Percentiles rank a stretch among this genome's conserved stretches.
Evolutionary conservation across 2,113 vertebrate genomes (phyloP).

Genomic region (Aptenodytes patagonicus): DNA sequence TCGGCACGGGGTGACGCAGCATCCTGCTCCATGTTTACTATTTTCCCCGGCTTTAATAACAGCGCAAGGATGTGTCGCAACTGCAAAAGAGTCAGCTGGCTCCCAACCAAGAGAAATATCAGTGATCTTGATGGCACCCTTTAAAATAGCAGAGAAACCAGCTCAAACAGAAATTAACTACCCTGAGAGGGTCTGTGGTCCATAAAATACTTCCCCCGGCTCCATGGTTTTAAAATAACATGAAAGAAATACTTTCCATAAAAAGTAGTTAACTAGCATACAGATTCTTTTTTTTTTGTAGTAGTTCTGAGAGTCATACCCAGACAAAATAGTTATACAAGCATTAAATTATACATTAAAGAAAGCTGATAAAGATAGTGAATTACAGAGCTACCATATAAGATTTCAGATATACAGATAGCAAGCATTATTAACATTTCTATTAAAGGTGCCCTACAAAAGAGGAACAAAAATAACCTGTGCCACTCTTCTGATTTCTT

Average conservation of each 20-base stretch:
- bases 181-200: slow-evolving; percentile 24
- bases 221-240: slow-evolving; percentile 65
- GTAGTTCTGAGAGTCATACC: slow-evolving; percentile 40
- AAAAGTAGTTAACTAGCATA: slow-evolving; percentile 44
- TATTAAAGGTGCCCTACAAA: slow-evolving; percentile 54
- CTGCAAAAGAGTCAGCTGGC: slow-evolving; percentile 32
- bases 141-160: slow-evolving; percentile 58
- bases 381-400: slow-evolving; percentile 15
- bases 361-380: slow-evolving; percentile 31
- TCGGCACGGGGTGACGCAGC: fast-evolving
- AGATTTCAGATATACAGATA: slow-evolving; percentile 46
- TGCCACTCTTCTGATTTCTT: background rate
- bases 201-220: slow-evolving; percentile 35
- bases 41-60: background rate
- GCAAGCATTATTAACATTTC: slow-evolving; percentile 39
- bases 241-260: slow-evolving; percentile 53
- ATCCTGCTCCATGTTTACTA: background rate
- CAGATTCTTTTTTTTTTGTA: background rate
- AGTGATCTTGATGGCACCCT: slow-evolving; percentile 40
- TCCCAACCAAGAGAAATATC: slow-evolving; percentile 42
- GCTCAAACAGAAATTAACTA: slow-evolving; percentile 55
- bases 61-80: background rate
- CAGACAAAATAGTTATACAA: slow-evolving; percentile 50
- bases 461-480: slow-evolving; percentile 27
- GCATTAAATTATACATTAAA: slow-evolving; percentile 65